Evolutionary conservation across 2,888 invertebrate genomes (phyloP), one percentile per base, ranked within the genome.

Genomic region (Phasia obesa): DNA sequence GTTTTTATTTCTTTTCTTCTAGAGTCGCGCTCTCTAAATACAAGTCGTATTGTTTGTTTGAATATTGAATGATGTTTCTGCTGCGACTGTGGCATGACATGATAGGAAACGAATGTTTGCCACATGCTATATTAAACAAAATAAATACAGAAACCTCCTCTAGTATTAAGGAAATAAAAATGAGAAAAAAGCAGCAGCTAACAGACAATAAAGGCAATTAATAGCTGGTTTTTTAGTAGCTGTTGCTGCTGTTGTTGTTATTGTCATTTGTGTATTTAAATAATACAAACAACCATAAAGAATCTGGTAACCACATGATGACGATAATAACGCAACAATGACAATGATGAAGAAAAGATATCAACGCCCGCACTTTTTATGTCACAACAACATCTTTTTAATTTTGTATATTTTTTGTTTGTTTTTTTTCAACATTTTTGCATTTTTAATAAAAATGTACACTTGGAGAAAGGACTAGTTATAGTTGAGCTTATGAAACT

Each of bases 341-440:
- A 81, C 69, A 74, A 74, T 65, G 67, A 84, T 80, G 75, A 83
- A 65, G 74, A 83, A 83, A 83, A 71, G 64, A 83, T 79, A 79
- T 84, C 65, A 82, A 82, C 84, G 84, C 84, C 85, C 85, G 85
- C 84, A 82, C 84, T 84, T 82, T 74, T 53, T 67, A 83, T 83
- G 80, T 80, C 84, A 80, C 73, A 77, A 84, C 83, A 76, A 65
- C 60, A 77, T 64, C 44, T 77, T 57, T 77, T 73, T 67, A 23
- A 49, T 79, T 60, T 74, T 35, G 1, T 55, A 7, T 53, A 27
- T 35, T 65, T 69, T 9, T 49, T 11, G 19, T 2, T 69, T 60
- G 17, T 57, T 55, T 64, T 31, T 62, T 57, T 15, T 3, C 53
- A 62, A 31, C 21, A 35, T 44, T 53, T 77, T 77, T 70, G 69